phyloP scores from a whole-genome alignment of 2,888 invertebrate species.

The Pterobdella sp. region DNA sequence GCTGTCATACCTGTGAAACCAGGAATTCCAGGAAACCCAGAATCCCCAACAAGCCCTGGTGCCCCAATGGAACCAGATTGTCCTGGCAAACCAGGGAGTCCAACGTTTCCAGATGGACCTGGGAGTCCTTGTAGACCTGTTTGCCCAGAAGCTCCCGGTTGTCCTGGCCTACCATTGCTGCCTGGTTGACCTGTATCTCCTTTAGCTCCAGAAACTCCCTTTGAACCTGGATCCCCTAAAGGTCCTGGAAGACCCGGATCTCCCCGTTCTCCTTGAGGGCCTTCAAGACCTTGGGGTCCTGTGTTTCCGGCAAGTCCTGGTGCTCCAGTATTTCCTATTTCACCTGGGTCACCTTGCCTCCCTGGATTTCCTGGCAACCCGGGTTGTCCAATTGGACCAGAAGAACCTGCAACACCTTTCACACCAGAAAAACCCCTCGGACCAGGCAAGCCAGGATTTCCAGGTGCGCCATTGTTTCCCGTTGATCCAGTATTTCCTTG shows the following conservation, averaged over 20 bases:
- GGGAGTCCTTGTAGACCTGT: slow-evolving; percentile 12
- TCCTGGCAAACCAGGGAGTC: background rate
- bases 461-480: slow-evolving; percentile 3
- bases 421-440: slow-evolving; percentile 25
- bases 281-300: slow-evolving; percentile 24
- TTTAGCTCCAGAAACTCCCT: slow-evolving; percentile 7
- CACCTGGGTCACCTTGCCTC: slow-evolving; percentile 13
- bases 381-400: slow-evolving; percentile 28
- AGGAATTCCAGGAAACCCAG: slow-evolving; percentile 1
- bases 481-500: background rate
- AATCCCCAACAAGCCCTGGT: background rate
- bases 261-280: slow-evolving; percentile 28
- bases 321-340: slow-evolving; percentile 15
- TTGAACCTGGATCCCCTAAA: slow-evolving; percentile 23
- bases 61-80: background rate
- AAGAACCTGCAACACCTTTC: slow-evolving; percentile 26
- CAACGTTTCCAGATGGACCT: background rate
- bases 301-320: slow-evolving; percentile 29
- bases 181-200: slow-evolving; percentile 19
- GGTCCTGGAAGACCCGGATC: slow-evolving; percentile 33
- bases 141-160: slow-evolving; percentile 30
- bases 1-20: background rate
- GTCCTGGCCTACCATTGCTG: too few species aligned
- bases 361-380: slow-evolving; percentile 25
- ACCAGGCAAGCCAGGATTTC: slow-evolving; percentile 29